Conservation (phyloP, 2,113 vertebrate species). For the Xiphophorus couchianus region DNA sequence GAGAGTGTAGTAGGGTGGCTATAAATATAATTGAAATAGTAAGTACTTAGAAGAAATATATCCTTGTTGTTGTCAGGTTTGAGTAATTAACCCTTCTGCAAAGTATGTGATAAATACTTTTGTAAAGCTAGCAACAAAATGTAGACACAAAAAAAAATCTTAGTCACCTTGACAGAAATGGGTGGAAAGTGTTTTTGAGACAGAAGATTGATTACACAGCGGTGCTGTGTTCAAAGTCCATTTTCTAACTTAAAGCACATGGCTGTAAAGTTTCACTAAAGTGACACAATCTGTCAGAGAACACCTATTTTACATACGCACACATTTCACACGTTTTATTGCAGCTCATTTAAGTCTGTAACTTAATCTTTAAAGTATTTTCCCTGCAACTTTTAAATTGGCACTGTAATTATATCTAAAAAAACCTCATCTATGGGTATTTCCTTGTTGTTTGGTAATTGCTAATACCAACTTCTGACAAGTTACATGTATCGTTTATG, state of each 20-base stretch:
- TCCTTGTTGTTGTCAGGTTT: neutral
- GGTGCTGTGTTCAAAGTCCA: constrained; percentile 50
- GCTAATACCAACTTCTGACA: no score
- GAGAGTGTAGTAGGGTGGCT: neutral
- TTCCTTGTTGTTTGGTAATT: no score
- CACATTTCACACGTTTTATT: no score
- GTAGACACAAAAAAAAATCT: no score
- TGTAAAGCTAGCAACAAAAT: neutral
- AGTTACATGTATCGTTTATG: no score
- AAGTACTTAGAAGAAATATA: neutral
- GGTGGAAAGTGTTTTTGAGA: constrained; percentile 34
- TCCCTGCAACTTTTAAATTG: no score
- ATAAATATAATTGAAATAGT: neutral
- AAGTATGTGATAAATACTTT: neutral
- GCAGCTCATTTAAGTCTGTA: no score
- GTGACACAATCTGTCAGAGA: constrained; percentile 8
- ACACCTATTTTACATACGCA: no score
- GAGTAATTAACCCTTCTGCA: neutral
- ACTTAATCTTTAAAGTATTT: no score
- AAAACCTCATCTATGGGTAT: no score
- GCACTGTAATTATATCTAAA: no score
- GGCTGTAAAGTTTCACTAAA: constrained; percentile 32
- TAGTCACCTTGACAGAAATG: no score
- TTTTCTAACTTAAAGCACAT: constrained; percentile 49
- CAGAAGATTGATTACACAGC: neutral